Conservation (phyloP, 2,113 vertebrate genomes). For the Heteronetta atricapilla region DNA sequence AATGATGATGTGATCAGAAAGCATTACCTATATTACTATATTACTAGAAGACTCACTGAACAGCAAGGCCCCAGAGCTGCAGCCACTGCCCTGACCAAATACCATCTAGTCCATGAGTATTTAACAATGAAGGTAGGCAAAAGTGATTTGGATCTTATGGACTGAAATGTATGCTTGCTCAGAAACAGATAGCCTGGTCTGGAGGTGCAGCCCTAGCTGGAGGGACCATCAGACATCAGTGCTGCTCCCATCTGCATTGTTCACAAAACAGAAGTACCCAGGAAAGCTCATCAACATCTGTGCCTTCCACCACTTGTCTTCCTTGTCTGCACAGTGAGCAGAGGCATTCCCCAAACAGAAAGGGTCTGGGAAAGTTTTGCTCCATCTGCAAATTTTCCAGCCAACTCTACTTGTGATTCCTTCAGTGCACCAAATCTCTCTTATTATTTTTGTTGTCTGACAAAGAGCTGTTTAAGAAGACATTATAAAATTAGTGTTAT, state of each 20-base stretch:
- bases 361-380: not conserved
- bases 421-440: not conserved
- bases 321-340: not conserved
- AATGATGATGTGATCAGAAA: not conserved
- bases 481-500: not conserved
- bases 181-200: not conserved
- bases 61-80: not conserved
- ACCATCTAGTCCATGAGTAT: not conserved
- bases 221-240: not conserved
- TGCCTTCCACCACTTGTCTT: not conserved
- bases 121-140: not conserved
- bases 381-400: not conserved
- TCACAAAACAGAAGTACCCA: not conserved
- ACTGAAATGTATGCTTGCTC: not conserved
- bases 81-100: not conserved
- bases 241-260: not conserved
- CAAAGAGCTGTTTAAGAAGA: not conserved
- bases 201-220: not conserved
- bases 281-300: rapidly evolving
- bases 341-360: not conserved
- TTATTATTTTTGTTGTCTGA: not conserved
- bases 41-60: not conserved
- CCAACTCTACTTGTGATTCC: not conserved
- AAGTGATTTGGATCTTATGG: not conserved
- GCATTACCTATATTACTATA: not conserved